Evolutionary conservation across 92 coral and sea anemone species (phyloP).

Genomic region (Epizoanthus scotinus): DNA sequence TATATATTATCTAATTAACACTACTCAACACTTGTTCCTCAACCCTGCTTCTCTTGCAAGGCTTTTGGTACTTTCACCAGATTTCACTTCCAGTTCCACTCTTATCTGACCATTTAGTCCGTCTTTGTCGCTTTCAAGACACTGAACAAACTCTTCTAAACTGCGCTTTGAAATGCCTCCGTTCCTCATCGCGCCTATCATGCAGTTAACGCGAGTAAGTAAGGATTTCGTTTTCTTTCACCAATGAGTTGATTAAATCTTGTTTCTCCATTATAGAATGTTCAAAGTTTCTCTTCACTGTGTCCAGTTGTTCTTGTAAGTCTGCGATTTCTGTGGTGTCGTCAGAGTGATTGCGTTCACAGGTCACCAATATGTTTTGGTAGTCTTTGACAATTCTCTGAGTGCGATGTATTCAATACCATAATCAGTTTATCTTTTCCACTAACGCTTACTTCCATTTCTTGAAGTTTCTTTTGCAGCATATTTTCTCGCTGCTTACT

Average conservation of each 20-base stretch:
- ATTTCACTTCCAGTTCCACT: conserved; percentile 13
- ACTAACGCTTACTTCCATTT: not conserved
- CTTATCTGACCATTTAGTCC: not conserved
- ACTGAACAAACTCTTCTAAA: conserved; percentile 15
- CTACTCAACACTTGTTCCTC: not conserved
- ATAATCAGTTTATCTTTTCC: not conserved
- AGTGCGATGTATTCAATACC: not conserved
- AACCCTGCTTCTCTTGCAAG: conserved; percentile 36
- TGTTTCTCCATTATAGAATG: not conserved
- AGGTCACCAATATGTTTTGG: not conserved
- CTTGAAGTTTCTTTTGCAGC: not conserved
- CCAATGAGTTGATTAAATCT: not conserved
- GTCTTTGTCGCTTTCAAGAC: conserved; percentile 26
- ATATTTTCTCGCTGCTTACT: conserved; percentile 13
- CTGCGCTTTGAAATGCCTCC: conserved; percentile 21
- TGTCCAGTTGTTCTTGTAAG: conserved; percentile 5
- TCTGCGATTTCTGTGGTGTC: conserved; percentile 18
- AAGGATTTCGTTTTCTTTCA: conserved; percentile 11
- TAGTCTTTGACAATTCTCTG: not conserved
- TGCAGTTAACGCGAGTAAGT: not conserved
- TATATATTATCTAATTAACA: not conserved
- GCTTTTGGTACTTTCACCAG: conserved; percentile 10
- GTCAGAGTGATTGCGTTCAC: not conserved
- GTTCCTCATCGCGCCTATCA: conserved; percentile 7
- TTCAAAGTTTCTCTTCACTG: conserved; percentile 2